These are phyloP conservation scores for Chaetops frenatus DNA, from an alignment of 2,113 vertebrate genomes.

Conservation along the genomic window DNA sequence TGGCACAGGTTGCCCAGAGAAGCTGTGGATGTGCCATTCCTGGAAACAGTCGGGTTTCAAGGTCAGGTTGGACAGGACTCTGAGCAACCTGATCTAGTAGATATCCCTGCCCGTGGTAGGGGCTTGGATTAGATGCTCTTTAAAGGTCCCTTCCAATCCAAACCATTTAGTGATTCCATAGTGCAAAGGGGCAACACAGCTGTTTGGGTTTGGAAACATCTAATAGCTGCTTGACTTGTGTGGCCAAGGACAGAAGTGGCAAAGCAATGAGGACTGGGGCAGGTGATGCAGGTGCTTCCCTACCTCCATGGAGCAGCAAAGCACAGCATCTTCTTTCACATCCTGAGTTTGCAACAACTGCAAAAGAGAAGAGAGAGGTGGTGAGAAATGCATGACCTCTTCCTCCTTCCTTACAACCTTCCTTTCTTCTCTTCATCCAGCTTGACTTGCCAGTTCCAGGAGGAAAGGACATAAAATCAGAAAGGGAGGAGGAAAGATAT, in stretches of 20 bases:
- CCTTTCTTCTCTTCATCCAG: background rate
- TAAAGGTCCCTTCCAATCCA: background rate
- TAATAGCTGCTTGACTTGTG: background rate
- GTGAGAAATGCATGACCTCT: background rate
- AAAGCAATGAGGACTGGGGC: background rate
- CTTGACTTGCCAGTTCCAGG: background rate
- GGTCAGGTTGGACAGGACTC: background rate
- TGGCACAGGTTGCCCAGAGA: too few species aligned
- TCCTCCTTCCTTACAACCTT: background rate
- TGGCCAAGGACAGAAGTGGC: background rate
- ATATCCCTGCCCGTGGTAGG: background rate
- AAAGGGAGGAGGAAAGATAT: background rate
- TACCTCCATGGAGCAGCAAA: conserved; percentile 98
- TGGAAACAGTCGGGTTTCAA: background rate
- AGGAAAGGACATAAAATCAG: background rate
- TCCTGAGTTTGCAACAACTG: conserved; percentile 91
- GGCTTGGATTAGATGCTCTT: background rate
- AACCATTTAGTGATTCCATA: background rate
- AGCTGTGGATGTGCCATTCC: too few species aligned
- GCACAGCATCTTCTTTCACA: conserved; percentile 92
- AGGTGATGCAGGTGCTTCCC: background rate
- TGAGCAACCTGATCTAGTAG: background rate
- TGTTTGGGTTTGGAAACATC: background rate
- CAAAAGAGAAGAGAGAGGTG: background rate
- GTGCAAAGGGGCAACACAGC: background rate